Evolutionary conservation across 1,140 invertebrate species (phyloP).

Genomic region (Drosophila takahashii): DNA sequence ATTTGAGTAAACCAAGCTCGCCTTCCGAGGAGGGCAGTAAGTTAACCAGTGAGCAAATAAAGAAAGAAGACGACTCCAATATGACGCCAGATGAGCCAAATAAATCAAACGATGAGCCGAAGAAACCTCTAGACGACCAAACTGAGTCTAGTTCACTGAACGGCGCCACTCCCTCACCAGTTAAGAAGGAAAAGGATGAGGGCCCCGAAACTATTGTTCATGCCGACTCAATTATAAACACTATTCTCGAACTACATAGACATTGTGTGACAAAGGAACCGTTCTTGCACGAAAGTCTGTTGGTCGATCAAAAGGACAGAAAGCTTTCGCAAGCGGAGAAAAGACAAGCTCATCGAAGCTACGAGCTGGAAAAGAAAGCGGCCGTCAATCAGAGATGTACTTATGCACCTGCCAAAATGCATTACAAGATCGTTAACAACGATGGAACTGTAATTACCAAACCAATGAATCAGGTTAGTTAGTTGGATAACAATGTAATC

Average conservation of each 20-base stretch:
- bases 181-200: constrained; percentile 54
- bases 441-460: constrained; percentile 87
- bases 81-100: constrained; percentile 20
- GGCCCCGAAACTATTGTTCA: constrained; percentile 88
- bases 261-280: constrained; percentile 93
- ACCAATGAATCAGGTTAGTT: constrained; percentile 86
- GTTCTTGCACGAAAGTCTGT: constrained; percentile 98
- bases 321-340: constrained; percentile 98
- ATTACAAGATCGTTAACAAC: constrained; percentile 86
- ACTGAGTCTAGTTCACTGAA: constrained; percentile 10
- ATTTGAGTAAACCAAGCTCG: constrained; percentile 7
- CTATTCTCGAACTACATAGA: constrained; percentile 88
- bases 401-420: constrained; percentile 68
- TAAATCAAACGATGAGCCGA: constrained; percentile 3
- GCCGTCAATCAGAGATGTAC: constrained; percentile 86
- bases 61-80: constrained; percentile 7
- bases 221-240: constrained; percentile 92
- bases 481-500: neutral
- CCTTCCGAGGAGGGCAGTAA: constrained; percentile 7
- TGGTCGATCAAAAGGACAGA: constrained; percentile 98
- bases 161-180: neutral
- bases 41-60: neutral
- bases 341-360: constrained; percentile 95
- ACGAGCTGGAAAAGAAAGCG: constrained; percentile 97
- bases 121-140: neutral